Base-by-base conservation (phyloP, 2,888 invertebrate genomes). In the Junonia oenone region DNA sequence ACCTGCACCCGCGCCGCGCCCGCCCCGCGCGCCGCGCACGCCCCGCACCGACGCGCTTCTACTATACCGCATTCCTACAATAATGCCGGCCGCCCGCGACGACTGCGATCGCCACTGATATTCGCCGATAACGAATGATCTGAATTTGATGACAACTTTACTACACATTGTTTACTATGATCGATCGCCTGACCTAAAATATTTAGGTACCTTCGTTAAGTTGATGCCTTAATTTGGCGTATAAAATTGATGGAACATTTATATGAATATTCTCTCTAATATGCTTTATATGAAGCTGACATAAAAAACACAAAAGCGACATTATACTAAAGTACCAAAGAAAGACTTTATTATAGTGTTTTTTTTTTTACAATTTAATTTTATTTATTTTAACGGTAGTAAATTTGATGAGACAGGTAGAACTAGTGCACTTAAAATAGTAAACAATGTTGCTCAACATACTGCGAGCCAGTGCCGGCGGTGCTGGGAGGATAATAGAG, bases 121-220 rank as follows among this genome's bases (percentile, higher is more conserved):
- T 72, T 65, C 63, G 60, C 67, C 68, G 73, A 74, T 75, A 75
- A 74, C 68, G 62, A 64, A 59, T 68, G 67, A 72, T 69, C 69
- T 72, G 68, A 66, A 69, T 70, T 67, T 61, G 58, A 47, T 45
- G 64, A 59, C 63, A 53, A 37, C 14, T 62, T 54, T 62, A 66
- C 63, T 66, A 61, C 46, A 45, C 57, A 53, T 49, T 61, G 56
- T 59, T 58, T 58, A 56, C 56, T 58, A 40, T 19, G 57, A 61
- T 66, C 64, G 66, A 66, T 67, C 47, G 37, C 49, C 47, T 22
- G 33, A 19, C 15, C 47, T 31, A n/a, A n/a, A n/a, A n/a, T n/a
- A n/a, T n/a, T n/a, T n/a, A n/a, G n/a, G n/a, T n/a, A n/a, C n/a
- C n/a, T n/a, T n/a, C n/a, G n/a, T n/a, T n/a, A n/a, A n/a, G n/a